A percentile compares a stretch with the other conserved stretches of the same genome.
phyloP scores from a whole-genome alignment of 2,888 invertebrate genomes.

The Xylophagus ater region DNA sequence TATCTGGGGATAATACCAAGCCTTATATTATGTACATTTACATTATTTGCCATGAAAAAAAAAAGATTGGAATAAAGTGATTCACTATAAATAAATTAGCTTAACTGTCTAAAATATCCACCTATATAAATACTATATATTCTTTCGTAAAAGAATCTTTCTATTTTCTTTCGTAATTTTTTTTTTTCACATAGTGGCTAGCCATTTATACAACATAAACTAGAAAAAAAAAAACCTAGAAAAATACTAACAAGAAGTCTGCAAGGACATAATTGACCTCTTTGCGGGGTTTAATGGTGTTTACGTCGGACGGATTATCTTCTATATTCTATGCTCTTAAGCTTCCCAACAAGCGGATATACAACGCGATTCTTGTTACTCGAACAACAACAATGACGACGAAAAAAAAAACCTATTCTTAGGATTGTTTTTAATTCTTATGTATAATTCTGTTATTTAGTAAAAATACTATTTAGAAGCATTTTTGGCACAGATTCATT shows the following conservation, averaged over 20 bases:
- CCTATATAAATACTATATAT: slow-evolving; percentile 3
- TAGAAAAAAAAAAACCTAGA: slow-evolving; percentile 4
- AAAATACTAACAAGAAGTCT: neutral
- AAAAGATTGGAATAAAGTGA: slow-evolving; percentile 5
- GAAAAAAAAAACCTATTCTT: no score
- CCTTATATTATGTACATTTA: slow-evolving; percentile 7
- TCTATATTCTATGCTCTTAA: slow-evolving; percentile 8
- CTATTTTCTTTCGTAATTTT: neutral
- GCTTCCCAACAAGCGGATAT: slow-evolving; percentile 12
- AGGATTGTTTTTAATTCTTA: no score
- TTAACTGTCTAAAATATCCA: slow-evolving; percentile 14
- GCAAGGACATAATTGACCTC: slow-evolving; percentile 17
- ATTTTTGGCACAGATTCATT: slow-evolving; percentile 12
- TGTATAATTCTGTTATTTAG: no score
- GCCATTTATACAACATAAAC: neutral
- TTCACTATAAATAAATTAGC: slow-evolving; percentile 16
- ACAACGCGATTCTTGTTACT: slow-evolving; percentile 6
- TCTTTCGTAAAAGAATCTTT: neutral
- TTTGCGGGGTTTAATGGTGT: slow-evolving; percentile 17
- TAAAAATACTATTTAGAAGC: no score
- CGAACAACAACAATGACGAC: no score
- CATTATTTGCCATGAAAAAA: no score
- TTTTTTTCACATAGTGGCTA: neutral
- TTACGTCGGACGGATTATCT: slow-evolving; percentile 17
- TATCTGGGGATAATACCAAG: slow-evolving; percentile 15